Percentiles rank a stretch among this genome's conserved stretches.
phyloP scores from a whole-genome alignment of 2,113 vertebrate species.

The Microcebus lehilahytsara region DNA sequence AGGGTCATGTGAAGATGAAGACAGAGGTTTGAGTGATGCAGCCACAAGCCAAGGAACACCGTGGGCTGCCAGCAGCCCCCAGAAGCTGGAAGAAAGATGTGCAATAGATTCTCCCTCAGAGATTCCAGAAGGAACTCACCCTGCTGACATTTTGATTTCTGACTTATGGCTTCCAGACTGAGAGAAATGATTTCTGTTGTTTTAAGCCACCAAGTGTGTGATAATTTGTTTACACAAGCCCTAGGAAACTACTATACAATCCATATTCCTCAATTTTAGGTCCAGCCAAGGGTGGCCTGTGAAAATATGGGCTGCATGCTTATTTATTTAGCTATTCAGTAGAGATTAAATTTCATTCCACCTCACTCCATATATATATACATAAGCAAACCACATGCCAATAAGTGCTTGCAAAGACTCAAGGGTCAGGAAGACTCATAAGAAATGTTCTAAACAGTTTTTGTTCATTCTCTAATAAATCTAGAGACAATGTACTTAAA shows the following conservation, averaged over 20 bases:
- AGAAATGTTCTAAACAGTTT: slow-evolving; percentile 6
- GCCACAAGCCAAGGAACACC: background rate
- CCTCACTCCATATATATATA: background rate
- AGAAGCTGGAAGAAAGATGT: background rate
- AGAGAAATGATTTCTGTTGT: background rate
- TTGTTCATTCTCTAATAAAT: background rate
- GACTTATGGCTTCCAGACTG: background rate
- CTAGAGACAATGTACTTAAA: background rate
- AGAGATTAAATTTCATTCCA: background rate
- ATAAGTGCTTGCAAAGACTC: background rate
- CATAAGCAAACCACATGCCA: background rate
- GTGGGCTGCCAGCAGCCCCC: background rate
- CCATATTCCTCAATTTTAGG: background rate
- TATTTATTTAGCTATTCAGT: background rate
- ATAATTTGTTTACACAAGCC: background rate
- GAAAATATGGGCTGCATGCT: background rate
- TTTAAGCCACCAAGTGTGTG: background rate
- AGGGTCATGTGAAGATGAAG: background rate
- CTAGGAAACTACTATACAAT: background rate
- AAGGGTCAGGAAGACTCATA: background rate
- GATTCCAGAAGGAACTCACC: background rate
- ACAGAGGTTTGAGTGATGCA: background rate
- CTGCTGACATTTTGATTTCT: background rate
- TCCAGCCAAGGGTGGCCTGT: background rate
- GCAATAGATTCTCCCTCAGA: background rate